Base-by-base conservation (phyloP, 2,113 vertebrate genomes). In the Stigmatopora nigra region DNA sequence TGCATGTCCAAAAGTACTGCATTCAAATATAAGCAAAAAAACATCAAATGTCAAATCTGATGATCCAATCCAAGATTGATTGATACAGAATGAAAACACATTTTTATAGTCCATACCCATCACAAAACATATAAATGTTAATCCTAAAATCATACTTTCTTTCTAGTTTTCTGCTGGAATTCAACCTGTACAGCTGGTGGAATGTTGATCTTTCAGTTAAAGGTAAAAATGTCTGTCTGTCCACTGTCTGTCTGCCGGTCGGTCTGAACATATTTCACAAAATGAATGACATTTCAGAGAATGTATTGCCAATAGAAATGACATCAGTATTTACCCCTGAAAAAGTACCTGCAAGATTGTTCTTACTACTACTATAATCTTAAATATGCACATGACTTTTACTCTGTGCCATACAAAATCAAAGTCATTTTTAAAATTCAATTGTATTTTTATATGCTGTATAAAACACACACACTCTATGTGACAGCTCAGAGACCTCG, bases 141-240 rank as follows among this genome's bases (percentile, higher is more conserved):
- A 41, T 8, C 36, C 38, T 4, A 6, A n/a, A 64, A 4, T 19
- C 46, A 19, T 13, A 58, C 70, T 67, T 69, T 9, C 58, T 38
- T 51, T 56, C n/a, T 31, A 99, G 97, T 83, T 98, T 98, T 76
- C 89, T 99, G 78, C 89, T 98, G 73, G 97, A 99, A 82, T 98
- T 99, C 84, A 98, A 99, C 90, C 85, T 98, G 71, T 98, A 94
- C 88, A 95, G 93, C 81, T 98, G 94, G 96, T 99, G 95, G 95
- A 92, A 96, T 71, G 87, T 92, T 2, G 94, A 95, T 73, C 82
- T 94, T 60, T 91, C 92, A 61, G 93, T 91, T 25, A 96, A 93
- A 92, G 97, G 97, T 98, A 78, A 71, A 20, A 61, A 22, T 4
- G 38, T 41, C 38, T 41, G 38, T 41, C 38, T 41, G 0, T 41